Evolutionary conservation across 2,797 vertebrate species (phyloP).

Genomic region (Galago senegalensis): DNA sequence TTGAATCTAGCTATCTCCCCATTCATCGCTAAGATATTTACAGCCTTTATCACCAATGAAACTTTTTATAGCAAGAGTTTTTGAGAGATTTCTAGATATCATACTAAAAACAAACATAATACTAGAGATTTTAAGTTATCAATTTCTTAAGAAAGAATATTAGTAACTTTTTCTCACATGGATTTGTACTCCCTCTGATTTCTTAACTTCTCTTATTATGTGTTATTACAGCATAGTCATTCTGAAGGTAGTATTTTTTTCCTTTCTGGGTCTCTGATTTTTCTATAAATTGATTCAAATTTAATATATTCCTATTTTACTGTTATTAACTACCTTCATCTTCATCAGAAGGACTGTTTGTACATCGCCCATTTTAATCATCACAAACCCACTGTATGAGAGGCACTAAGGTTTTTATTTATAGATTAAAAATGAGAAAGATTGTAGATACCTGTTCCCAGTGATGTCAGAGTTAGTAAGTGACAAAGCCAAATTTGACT

Average conservation of each 20-base stretch:
- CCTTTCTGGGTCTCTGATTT: neutral
- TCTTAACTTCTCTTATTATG: neutral
- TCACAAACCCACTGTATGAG: neutral
- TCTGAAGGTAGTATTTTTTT: neutral
- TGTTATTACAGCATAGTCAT: neutral
- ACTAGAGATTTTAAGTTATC: neutral
- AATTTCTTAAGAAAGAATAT: neutral
- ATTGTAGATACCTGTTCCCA: neutral
- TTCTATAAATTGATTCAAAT: conserved; percentile 16
- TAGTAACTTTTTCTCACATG: neutral
- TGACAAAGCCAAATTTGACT: neutral
- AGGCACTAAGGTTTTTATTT: neutral
- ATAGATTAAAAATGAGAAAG: neutral
- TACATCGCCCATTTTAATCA: conserved; percentile 10
- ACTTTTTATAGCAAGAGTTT: neutral
- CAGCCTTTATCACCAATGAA: neutral
- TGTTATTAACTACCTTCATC: neutral
- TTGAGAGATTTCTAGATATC: neutral
- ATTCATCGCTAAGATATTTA: neutral
- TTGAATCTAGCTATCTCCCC: neutral
- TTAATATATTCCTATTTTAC: neutral
- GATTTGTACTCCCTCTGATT: neutral
- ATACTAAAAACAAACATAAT: neutral
- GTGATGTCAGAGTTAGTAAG: neutral
- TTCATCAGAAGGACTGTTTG: neutral